Conservation (phyloP, 2,888 invertebrate genomes). For the Chelonus formosanus region DNA sequence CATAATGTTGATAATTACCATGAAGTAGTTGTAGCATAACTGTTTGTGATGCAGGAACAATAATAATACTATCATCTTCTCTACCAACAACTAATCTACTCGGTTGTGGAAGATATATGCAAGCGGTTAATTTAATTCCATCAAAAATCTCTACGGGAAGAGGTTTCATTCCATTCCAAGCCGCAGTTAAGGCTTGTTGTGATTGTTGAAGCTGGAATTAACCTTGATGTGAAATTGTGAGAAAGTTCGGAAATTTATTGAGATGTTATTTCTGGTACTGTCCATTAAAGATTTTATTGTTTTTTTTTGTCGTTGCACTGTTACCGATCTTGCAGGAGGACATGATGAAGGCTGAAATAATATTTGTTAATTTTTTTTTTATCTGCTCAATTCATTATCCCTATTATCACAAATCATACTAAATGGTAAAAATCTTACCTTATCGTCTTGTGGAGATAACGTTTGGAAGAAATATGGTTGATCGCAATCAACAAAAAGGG, state of each 20-base stretch:
- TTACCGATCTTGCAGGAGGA: constrained; percentile 85
- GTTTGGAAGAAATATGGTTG: constrained; percentile 83
- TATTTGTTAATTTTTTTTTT: neutral
- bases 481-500: constrained; percentile 82
- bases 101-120: constrained; percentile 92
- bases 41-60: constrained; percentile 94
- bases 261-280: constrained; percentile 82
- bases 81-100: constrained; percentile 94
- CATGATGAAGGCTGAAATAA: constrained; percentile 80
- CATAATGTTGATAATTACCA: constrained; percentile 83
- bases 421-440: constrained; percentile 66
- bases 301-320: constrained; percentile 74
- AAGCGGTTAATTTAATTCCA: constrained; percentile 86
- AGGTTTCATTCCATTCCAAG: constrained; percentile 89
- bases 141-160: constrained; percentile 91
- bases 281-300: constrained; percentile 80
- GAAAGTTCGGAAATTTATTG: constrained; percentile 71
- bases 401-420: too few relatives aligned
- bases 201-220: constrained; percentile 79
- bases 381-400: too few relatives aligned
- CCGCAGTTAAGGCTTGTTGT: constrained; percentile 83
- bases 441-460: constrained; percentile 80
- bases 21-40: constrained; percentile 92
- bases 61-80: constrained; percentile 95
- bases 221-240: constrained; percentile 64